Evolutionary conservation across 1,140 invertebrate species (phyloP).

Genomic region (Pogonomyrmex californicus): DNA sequence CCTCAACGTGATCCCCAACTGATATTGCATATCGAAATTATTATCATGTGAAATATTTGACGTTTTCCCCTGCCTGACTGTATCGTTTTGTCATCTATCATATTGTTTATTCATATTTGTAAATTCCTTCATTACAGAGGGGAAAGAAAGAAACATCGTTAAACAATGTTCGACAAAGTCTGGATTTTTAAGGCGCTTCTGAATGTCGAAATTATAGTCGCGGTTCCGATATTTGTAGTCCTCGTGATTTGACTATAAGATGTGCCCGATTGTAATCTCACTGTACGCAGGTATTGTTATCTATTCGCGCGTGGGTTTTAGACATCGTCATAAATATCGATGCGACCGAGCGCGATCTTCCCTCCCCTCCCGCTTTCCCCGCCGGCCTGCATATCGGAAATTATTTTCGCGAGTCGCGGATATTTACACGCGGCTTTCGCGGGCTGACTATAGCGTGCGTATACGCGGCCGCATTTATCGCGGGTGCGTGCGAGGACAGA

Average conservation of each 20-base stretch:
- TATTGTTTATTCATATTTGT: neutral
- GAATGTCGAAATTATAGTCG: neutral
- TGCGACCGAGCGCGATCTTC: neutral
- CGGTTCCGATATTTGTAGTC: neutral
- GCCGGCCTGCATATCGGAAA: neutral
- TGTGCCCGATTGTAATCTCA: neutral
- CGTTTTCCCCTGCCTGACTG: neutral
- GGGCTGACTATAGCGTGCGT: slow-evolving; percentile 5
- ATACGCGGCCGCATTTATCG: slow-evolving; percentile 48
- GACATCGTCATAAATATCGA: neutral
- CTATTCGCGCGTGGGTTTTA: neutral
- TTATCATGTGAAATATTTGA: slow-evolving; percentile 1
- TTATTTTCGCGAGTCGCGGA: slow-evolving; percentile 28
- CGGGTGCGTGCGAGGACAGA: slow-evolving; percentile 39
- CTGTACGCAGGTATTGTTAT: neutral
- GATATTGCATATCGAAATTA: neutral
- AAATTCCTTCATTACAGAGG: neutral
- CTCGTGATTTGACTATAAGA: neutral
- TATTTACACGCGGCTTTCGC: slow-evolving; percentile 29
- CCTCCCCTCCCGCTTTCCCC: neutral
- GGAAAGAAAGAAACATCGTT: neutral
- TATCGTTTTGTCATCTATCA: neutral
- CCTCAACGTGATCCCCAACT: neutral
- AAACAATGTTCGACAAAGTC: too few species aligned
- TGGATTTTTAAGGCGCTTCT: neutral